These are phyloP conservation scores for Pachyramphus minor DNA, from an alignment of 2,113 vertebrate species.

Conservation along the genomic window DNA sequence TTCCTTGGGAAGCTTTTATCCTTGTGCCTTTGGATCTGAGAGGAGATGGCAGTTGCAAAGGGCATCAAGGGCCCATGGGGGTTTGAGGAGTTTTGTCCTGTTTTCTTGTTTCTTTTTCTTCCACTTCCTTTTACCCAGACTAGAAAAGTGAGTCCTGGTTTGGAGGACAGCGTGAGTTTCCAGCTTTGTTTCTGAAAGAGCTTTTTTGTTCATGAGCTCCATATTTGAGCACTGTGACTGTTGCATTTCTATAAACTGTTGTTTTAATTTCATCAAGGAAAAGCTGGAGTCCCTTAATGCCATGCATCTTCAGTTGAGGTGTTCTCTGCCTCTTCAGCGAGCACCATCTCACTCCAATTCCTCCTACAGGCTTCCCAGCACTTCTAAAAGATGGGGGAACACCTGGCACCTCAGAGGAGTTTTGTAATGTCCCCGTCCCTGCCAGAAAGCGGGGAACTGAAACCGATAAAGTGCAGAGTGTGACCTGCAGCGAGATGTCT, in stretches of 20 bases:
- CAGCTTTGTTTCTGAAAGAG: background rate
- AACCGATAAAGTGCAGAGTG: background rate
- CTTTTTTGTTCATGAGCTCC: background rate
- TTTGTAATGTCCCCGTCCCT: background rate
- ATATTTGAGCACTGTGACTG: background rate
- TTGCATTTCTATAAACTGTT: background rate
- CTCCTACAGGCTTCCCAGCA: background rate
- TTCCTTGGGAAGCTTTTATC: background rate
- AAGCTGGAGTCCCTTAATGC: background rate
- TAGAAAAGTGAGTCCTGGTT: background rate
- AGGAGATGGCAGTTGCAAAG: background rate
- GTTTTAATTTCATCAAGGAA: background rate
- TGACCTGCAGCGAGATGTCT: background rate
- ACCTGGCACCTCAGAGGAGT: background rate
- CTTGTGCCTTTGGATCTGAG: background rate
- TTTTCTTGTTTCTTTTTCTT: background rate
- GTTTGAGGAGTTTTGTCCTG: background rate
- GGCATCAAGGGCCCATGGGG: background rate
- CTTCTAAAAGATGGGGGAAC: background rate
- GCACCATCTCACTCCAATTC: background rate
- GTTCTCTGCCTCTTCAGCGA: background rate
- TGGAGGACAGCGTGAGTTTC: background rate
- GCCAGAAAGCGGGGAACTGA: background rate
- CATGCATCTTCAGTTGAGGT: fast-evolving
- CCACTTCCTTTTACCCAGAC: background rate